phyloP scores from a whole-genome alignment of 2,113 vertebrate genomes.

The Xerus inauris region DNA sequence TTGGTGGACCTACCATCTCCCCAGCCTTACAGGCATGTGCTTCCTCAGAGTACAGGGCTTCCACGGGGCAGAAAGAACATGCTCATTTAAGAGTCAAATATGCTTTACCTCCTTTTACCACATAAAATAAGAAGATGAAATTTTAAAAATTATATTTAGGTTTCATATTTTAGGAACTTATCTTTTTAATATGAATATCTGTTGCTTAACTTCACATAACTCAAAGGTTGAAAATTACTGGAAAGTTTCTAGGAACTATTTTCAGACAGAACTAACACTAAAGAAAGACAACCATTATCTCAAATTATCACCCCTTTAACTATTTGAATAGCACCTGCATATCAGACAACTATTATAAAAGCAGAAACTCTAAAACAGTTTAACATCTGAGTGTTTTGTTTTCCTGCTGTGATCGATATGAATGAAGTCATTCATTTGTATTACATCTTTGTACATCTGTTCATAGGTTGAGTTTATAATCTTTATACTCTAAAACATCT shows the following conservation, averaged over 20 bases:
- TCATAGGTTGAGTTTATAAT: neutral
- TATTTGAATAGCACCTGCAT: neutral
- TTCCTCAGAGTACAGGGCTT: neutral
- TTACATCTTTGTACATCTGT: neutral
- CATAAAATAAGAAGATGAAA: neutral
- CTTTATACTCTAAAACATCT: neutral
- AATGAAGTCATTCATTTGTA: neutral
- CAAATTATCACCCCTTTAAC: neutral
- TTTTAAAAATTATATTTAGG: neutral
- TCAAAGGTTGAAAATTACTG: neutral
- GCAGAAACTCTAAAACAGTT: neutral
- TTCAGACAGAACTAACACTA: neutral
- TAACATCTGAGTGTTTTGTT: neutral
- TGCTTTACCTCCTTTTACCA: neutral
- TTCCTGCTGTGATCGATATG: neutral
- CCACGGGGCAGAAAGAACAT: neutral
- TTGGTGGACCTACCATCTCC: neutral
- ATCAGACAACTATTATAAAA: neutral
- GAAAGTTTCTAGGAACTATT: neutral
- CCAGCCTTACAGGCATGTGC: neutral
- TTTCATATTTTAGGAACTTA: neutral
- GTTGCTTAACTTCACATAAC: neutral
- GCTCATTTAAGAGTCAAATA: neutral
- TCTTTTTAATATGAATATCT: neutral
- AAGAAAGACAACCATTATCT: neutral